Base-by-base conservation (phyloP, 2,888 invertebrate genomes). In the Eumerus sabulonum region DNA sequence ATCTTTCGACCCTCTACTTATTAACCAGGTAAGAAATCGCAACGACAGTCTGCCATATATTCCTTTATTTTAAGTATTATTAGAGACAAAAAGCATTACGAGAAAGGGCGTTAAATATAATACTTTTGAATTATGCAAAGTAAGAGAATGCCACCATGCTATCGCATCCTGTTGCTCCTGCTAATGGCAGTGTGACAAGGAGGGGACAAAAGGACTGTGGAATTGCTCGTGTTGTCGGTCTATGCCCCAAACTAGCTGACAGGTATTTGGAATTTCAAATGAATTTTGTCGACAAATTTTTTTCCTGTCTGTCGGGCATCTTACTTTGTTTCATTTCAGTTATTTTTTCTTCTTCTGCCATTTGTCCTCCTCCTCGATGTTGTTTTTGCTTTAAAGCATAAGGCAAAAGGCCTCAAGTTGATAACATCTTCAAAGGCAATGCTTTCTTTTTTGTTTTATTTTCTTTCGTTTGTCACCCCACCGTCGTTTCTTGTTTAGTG, bases 341-440 rank as follows among this genome's bases (percentile, higher is more conserved):
- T 27, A 27, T 4, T 27, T 27, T 27, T 27, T 42, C 13, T 44
- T 13, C 40, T 40, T 51, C 38, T 47, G 16, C n/a, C 13, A 12
- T 9, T 13, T 9, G 35, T 27, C 16, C 45, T 47, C 44, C 36
- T 9, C 51, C 27, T 38, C 27, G 13, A n/a, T 51, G n/a, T 54
- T 56, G 13, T 57, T 42, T 45, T 19, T 40, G 9, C 64, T 47
- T 13, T 14, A 48, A 42, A 38, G 56, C 27, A 27, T 27, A 27
- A 27, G 27, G 27, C 44, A 72, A 71, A 72, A 54, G 77, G 67
- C 73, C 77, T 50, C 59, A 77, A 73, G 53, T 73, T 77, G 77
- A 77, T 77, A 77, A 77, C 66, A 77, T 77, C 77, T 77, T 77
- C 77, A 77, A 77, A 77, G 77, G 77, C 72, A 77, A 77, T 77